Base-by-base conservation (phyloP, 92 coral and sea anemone genomes). In the Zoanthus sociatus region DNA sequence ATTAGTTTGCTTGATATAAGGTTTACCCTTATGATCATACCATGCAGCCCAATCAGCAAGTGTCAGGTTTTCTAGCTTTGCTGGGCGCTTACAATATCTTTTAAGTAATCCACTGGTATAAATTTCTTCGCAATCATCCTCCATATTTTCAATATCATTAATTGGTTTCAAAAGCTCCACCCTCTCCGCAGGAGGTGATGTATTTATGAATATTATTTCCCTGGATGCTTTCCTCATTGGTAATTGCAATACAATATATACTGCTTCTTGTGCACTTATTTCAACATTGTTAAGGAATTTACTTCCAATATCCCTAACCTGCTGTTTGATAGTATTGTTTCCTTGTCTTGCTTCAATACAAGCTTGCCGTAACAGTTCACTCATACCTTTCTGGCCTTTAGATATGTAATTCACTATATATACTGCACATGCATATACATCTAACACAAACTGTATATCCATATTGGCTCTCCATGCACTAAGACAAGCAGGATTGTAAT, bases 261-360 rank as follows among this genome's bases (percentile, higher is more conserved):
- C 69, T 16, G 69, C 69, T 61, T 61, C 69, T 20, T 61, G 69
- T 61, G 69, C 69, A 61, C 69, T 61, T n/a, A n/a, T 61, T 61
- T 61, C 69, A 61, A 61, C 69, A 61, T 20, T 61, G 69, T 68
- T 68, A 20, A 68, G 33, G 31, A 68, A 68, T 68, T 68, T 68
- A 68, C 73, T 68, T 30, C 73, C 73, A n/a, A 68, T 68, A 68
- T 68, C 73, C 30, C 73, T 68, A 30, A 68, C 73, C 30, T 68
- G 44, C 69, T 61, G 69, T 61, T 61, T 61, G 18, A 61, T 61
- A 61, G 21, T 61, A 61, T 20, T 16, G 21, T 84, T 84, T 33
- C 83, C 88, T 73, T 84, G 67, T 71, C 68, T 84, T 31, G 88
- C 83, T 71, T 84, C 88, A 14, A 61, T 82, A 84, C 88, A 84